Evolutionary conservation across 2,888 invertebrate genomes (phyloP), one percentile per base, ranked within the genome.

Genomic region (Drosophila testacea): DNA sequence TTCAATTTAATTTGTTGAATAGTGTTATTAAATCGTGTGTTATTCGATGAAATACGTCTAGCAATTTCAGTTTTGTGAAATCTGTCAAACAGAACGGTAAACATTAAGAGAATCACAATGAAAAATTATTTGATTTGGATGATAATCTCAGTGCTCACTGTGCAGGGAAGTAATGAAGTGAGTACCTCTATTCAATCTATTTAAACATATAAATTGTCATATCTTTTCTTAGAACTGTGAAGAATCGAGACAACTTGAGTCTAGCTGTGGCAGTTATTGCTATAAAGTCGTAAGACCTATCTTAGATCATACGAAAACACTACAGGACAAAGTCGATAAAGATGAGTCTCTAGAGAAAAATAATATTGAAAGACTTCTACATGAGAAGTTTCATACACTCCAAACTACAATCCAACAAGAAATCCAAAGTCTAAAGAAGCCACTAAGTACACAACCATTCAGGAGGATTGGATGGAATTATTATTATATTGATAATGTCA

Each of bases 381-480:
- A 30, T 0, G 38, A 48, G n/a, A 28, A 48, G 9, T 44, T 55
- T 11, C 5, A 44, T 6, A 3, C 11, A 9, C 54, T 41, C 7
- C 30, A 54, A 11, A 6, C 0, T 4, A 28, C 9, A 3, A 28
- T 41, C 2, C 13, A 22, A 56, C 13, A 30, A 5, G 28, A 36
- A 42, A 6, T 11, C n/a, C 10, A 30, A n/a, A 5, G 1, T 6
- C 22, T 22, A 47, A 16, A 6, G n/a, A 36, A 28, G 11, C 16
- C 10, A 44, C 4, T 9, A 27, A 27, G n/a, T 4, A 30, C 10
- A 5, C 5, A 6, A 6, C 22, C 9, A 22, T 62, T 46, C 28
- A n/a, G 42, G 9, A 51, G 28, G 27, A 61, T 51, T 10, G 54
- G 54, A n/a, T 46, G 10, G 1, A 62, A 62, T 10, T 62, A 47